Conservation (phyloP, 1,140 invertebrate species). For the Pogonomyrmex californicus region DNA sequence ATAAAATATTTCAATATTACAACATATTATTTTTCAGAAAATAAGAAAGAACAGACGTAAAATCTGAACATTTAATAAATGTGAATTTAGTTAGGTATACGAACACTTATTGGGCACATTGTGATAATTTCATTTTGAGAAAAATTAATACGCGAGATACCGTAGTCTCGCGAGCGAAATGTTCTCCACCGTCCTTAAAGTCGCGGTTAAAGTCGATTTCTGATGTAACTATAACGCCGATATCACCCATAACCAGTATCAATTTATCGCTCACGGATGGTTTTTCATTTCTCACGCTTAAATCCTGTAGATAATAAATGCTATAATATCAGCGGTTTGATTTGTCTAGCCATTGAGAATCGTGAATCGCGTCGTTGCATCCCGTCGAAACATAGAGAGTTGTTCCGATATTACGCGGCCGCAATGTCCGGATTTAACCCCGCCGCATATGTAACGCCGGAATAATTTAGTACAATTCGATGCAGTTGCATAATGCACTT, state of each 20-base stretch:
- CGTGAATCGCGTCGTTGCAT: constrained; percentile 16
- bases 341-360: constrained; percentile 45
- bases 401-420: constrained; percentile 39
- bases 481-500: constrained; percentile 50
- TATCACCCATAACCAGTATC: not conserved
- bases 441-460: constrained; percentile 24
- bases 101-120: not conserved
- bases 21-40: not conserved
- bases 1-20: not conserved
- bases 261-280: constrained; percentile 12
- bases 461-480: constrained; percentile 61
- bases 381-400: constrained; percentile 2
- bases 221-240: not conserved
- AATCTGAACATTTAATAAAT: too few relatives aligned
- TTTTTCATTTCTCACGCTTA: constrained; percentile 36
- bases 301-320: constrained; percentile 43
- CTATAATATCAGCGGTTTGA: constrained; percentile 55
- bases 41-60: not conserved
- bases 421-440: constrained; percentile 47
- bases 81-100: too few relatives aligned
- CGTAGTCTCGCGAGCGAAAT: not conserved
- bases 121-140: not conserved
- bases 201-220: constrained; percentile 41
- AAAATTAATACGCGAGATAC: not conserved
- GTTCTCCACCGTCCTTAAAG: not conserved